Base-by-base conservation (phyloP, 2,888 invertebrate genomes). In the Amblyjoppa proteus region DNA sequence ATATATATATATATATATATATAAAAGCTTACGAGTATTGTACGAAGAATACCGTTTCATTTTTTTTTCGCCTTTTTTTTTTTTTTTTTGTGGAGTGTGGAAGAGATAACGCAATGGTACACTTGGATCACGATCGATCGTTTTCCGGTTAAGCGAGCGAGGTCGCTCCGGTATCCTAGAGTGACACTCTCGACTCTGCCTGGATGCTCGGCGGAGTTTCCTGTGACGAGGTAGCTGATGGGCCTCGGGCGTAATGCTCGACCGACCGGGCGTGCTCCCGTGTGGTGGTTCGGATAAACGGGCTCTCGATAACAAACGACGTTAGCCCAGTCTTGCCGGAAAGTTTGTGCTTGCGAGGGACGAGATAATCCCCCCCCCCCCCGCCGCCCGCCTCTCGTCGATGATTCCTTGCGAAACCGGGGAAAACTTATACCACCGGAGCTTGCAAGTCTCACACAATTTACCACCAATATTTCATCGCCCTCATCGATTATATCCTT, bases 241-340 rank as follows among this genome's bases (percentile, higher is more conserved):
- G 58, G 75, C 66, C 83, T 64, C 61, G 45, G 75, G 83, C 80
- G 56, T 73, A 56, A 80, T 80, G 79, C 75, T 84, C 80, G 64
- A 64, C 64, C 64, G 58, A 75, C 75, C 61, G 75, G 75, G 74
- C 34, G 56, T 74, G 80, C 53, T 69, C 75, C 75, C 74, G 64
- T 45, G 80, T 45, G 80, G 56, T 68, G 64, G n/a, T 75, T 75
- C 56, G 75, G 75, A 76, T 76, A 76, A 80, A 69, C 75, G 70
- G 56, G 75, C 69, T 31, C 56, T 20, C 83, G 79, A 61, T 83
- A 83, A 83, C 83, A 80, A 83, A 83, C 79, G 83, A 83, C 75
- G 74, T 83, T 79, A 83, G 28, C 74, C 53, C 61, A 78, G 66
- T 56, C 49, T 34, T 31, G 75, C 70, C 51, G 73, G 51, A 75